Evolutionary conservation across 2,888 invertebrate species (phyloP), one percentile per base, ranked within the genome.

Genomic region (Apantesis nais): DNA sequence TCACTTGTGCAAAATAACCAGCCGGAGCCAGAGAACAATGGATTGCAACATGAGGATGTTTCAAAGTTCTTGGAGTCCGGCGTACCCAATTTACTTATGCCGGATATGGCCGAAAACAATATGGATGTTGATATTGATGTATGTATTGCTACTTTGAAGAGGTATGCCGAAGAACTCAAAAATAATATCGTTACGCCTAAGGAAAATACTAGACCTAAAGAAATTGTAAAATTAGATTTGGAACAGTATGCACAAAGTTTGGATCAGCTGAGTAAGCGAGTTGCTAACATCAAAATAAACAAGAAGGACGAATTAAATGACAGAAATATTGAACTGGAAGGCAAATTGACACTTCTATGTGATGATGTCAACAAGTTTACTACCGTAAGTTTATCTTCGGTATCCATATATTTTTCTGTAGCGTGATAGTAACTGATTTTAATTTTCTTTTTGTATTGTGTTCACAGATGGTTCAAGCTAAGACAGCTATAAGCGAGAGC

Each of bases 321-420:
- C 14, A 89, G 85, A 68, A 91, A 88, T 80, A 68, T 77, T 41
- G 91, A 90, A 62, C 81, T 95, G 41, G 93, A 94, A 76, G 75
- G 75, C 3, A 93, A 94, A 75, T 75, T 94, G 62, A 77, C 83
- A 31, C 85, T 89, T 41, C 78, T 94, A 14, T 91, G 90, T 77
- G 84, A 90, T 61, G 90, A 93, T 87, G 91, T 94, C 1, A 87
- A 90, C 58, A 86, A 90, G 81, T 93, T 94, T 76, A 90, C 90
- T 44, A 88, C 93, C 90, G 94, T 93, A 82, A 73, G 60, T 62
- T 48, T 58, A 12, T 29, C 0, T 58, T 37, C 39, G 1, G 7
- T 68, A 5, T 34, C 22, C 8, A 31, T 39, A 34, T 19, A 19
- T 16, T 44, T 25, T 44, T 29, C 12, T 7, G 22, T 44, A n/a